Conservation (phyloP, 2,888 invertebrate genomes). For the Emesis furor region DNA sequence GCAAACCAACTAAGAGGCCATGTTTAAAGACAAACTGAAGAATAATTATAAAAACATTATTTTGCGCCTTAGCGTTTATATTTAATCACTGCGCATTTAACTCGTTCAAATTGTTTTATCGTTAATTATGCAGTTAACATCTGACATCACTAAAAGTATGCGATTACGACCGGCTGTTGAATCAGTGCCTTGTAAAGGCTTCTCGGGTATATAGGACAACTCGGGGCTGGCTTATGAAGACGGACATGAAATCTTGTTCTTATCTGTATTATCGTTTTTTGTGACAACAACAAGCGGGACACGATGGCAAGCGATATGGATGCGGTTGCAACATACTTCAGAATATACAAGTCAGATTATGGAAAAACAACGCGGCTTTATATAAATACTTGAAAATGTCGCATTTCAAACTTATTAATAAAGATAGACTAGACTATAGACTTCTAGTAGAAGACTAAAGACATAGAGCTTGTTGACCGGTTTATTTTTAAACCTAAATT, state of each 20-base stretch:
- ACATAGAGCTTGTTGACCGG: no score
- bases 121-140: slow-evolving; percentile 8
- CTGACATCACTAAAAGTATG: slow-evolving; percentile 81
- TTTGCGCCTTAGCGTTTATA: no score
- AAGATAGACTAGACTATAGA: no score
- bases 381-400: neutral
- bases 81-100: no score
- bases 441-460: no score
- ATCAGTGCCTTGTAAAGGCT: slow-evolving; percentile 86
- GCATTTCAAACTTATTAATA: neutral
- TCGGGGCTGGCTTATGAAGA: slow-evolving; percentile 54
- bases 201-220: slow-evolving; percentile 78
- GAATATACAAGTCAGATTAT: neutral
- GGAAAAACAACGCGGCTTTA: neutral
- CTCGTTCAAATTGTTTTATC: slow-evolving; percentile 3
- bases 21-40: no score
- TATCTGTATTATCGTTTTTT: neutral
- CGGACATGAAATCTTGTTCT: slow-evolving; percentile 22
- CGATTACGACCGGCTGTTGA: slow-evolving; percentile 87
- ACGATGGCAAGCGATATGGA: neutral
- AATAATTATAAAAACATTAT: no score
- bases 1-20: no score
- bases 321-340: neutral
- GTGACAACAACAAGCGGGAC: neutral
- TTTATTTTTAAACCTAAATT: no score